A percentile compares a stretch with the other conserved stretches of the same genome.
Evolutionary conservation across 1,140 invertebrate species (phyloP).

Genomic region (Acromyrmex heyeri): DNA sequence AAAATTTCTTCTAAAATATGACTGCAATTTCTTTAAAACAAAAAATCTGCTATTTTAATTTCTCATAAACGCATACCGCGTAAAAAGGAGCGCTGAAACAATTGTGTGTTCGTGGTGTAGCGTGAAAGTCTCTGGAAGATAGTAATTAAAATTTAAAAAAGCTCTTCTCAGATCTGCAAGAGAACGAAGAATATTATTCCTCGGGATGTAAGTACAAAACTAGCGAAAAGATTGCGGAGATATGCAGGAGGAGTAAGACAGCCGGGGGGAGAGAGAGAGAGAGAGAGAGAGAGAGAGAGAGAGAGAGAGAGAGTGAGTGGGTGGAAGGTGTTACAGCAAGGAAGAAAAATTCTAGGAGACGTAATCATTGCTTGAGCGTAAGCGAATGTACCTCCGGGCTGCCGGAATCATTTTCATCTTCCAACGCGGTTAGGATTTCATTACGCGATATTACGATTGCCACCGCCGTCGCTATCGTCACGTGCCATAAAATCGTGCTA

Average conservation of each 20-base stretch:
- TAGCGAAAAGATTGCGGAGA: conserved; percentile 27
- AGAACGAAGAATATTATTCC: conserved; percentile 12
- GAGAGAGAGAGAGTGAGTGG: neutral
- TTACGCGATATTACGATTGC: conserved; percentile 65
- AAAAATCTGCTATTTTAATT: conserved; percentile 13
- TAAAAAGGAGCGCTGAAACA: conserved; percentile 9
- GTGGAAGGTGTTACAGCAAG: conserved; percentile 25
- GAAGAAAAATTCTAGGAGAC: conserved; percentile 48
- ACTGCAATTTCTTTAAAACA: neutral
- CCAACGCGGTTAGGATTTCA: conserved; percentile 65
- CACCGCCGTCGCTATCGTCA: conserved; percentile 37
- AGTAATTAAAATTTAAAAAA: conserved; percentile 34
- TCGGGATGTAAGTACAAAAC: conserved; percentile 23
- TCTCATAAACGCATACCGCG: conserved; percentile 2
- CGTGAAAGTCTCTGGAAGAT: conserved; percentile 21
- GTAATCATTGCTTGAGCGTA: conserved; percentile 44
- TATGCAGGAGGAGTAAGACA: conserved; percentile 13
- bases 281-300: neutral
- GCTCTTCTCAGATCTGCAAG: conserved; percentile 23
- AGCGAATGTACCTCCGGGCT: conserved; percentile 40
- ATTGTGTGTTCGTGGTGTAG: neutral
- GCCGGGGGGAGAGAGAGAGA: neutral
- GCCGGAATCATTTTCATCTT: conserved; percentile 36
- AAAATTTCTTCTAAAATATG: neutral
- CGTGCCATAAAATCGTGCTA: conserved; percentile 58